Percentiles rank a stretch among this genome's conserved stretches.
Conservation (phyloP, 1,140 invertebrate species). For the Drosophila grimshawi region DNA sequence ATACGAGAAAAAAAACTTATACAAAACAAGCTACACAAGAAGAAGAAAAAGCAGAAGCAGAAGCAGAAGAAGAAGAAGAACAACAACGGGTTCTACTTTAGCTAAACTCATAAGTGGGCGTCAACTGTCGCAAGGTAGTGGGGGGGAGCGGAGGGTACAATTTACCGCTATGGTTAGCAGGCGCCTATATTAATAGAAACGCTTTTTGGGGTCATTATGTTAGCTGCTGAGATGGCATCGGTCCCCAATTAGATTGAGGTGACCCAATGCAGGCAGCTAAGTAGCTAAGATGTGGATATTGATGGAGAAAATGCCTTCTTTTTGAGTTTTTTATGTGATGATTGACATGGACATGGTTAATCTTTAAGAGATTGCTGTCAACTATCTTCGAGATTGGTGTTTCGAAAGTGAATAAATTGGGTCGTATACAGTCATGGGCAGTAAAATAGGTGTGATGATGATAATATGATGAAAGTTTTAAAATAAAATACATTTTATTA, state of each 20-base stretch:
- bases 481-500: no score
- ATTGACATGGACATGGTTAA: slow-evolving; percentile 25
- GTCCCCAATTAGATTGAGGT: slow-evolving; percentile 45
- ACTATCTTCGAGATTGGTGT: neutral
- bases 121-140: neutral
- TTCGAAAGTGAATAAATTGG: no score
- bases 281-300: slow-evolving; percentile 15
- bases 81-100: slow-evolving; percentile 39
- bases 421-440: no score
- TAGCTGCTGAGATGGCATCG: slow-evolving; percentile 24
- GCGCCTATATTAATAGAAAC: slow-evolving; percentile 39
- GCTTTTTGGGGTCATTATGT: slow-evolving; percentile 46
- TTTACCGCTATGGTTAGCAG: slow-evolving; percentile 39
- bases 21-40: slow-evolving; percentile 24
- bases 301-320: slow-evolving; percentile 1
- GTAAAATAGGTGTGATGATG: no score
- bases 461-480: no score
- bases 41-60: neutral
- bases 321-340: slow-evolving; percentile 5
- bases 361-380: neutral
- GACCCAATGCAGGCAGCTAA: slow-evolving; percentile 23
- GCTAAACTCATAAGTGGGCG: slow-evolving; percentile 1
- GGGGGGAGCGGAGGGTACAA: slow-evolving; percentile 7
- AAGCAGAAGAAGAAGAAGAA: neutral
- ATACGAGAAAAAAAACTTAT: slow-evolving; percentile 42